These are phyloP conservation scores for Psix sp. DNA, from an alignment of 1,140 invertebrate genomes.

Conservation along the genomic window DNA sequence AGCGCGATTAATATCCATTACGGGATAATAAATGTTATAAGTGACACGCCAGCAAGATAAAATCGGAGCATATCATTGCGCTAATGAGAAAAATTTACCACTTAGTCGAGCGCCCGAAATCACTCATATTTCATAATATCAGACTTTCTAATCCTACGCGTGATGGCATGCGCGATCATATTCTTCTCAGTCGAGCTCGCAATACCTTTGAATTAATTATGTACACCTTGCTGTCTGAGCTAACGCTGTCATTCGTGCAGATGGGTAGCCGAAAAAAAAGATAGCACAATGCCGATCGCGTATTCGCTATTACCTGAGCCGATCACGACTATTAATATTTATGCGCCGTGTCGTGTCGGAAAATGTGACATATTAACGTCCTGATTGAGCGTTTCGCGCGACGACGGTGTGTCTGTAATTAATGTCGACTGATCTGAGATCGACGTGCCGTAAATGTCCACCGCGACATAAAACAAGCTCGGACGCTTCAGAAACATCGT, in stretches of 20 bases:
- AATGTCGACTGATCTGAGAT: constrained; percentile 52
- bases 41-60: too few species aligned
- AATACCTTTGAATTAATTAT: background rate
- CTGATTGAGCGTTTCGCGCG: constrained; percentile 66
- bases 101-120: too few species aligned
- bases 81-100: too few species aligned
- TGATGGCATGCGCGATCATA: constrained; percentile 10
- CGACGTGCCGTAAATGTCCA: constrained; percentile 55
- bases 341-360: constrained; percentile 44
- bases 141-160: constrained; percentile 28
- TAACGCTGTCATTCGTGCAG: background rate
- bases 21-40: too few species aligned
- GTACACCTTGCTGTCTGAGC: background rate
- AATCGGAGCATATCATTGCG: background rate
- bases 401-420: constrained; percentile 63
- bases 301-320: constrained; percentile 21
- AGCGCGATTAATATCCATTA: too few species aligned
- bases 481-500: constrained; percentile 30
- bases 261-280: constrained; percentile 4
- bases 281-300: constrained; percentile 21
- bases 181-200: too few species aligned
- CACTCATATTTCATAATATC: too few species aligned
- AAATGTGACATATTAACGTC: constrained; percentile 68
- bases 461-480: constrained; percentile 46
- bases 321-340: constrained; percentile 42